These are phyloP conservation scores for Sinodicranocentrus sp. DNA, from an alignment of 2,888 invertebrate species.

Conservation along the genomic window DNA sequence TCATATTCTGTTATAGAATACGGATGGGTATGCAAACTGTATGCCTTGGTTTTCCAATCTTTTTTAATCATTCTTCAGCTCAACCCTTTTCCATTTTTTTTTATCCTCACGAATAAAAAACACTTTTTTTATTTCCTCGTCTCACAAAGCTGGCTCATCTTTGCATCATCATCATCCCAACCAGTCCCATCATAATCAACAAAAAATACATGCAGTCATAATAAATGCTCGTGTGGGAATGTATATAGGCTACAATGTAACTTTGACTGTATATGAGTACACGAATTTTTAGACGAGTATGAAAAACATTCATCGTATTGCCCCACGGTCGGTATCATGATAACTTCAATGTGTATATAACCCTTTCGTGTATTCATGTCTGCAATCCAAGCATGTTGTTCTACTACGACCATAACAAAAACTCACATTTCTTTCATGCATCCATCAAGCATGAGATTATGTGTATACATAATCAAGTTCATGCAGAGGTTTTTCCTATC, in stretches of 20 bases:
- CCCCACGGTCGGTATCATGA: too few relatives aligned
- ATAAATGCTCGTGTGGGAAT: too few relatives aligned
- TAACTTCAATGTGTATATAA: too few relatives aligned
- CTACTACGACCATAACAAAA: not conserved
- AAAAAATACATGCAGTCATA: too few relatives aligned
- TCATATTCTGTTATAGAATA: not conserved
- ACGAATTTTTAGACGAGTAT: too few relatives aligned
- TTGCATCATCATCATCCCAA: slow-evolving; percentile 4
- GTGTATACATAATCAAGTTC: slow-evolving; percentile 11
- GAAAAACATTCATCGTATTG: too few relatives aligned
- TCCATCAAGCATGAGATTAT: slow-evolving; percentile 5
- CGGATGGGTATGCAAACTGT: not conserved
- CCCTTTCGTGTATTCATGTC: too few relatives aligned
- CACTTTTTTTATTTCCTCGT: not conserved
- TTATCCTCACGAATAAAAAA: slow-evolving; percentile 1
- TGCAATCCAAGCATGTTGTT: not conserved
- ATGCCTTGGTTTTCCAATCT: not conserved
- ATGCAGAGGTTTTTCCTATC: not conserved
- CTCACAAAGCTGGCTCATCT: not conserved
- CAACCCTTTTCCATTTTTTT: slow-evolving; percentile 9
- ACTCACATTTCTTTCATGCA: slow-evolving; percentile 1
- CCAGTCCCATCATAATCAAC: too few relatives aligned
- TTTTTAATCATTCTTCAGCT: slow-evolving; percentile 15
- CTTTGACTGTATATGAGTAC: too few relatives aligned
- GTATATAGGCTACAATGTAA: too few relatives aligned